A percentile compares a stretch with the other conserved stretches of the same genome.
phyloP scores from a whole-genome alignment of 2,113 vertebrate genomes.

The Chascanopsetta lugubris region DNA sequence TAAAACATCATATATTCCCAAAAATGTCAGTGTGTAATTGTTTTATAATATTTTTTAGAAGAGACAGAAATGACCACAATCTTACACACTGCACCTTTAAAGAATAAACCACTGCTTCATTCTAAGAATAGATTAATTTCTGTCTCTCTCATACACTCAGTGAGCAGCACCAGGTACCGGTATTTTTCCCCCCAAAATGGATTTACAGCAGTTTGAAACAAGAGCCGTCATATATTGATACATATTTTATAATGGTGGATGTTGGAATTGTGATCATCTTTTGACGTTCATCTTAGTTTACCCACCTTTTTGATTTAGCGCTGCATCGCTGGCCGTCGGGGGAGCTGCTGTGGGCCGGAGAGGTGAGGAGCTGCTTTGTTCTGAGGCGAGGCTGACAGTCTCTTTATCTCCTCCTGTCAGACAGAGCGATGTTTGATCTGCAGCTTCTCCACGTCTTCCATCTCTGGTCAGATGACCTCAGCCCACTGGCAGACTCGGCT shows the following conservation, averaged over 20 bases:
- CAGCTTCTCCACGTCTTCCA: slow-evolving; percentile 61
- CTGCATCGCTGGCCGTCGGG: slow-evolving; percentile 59
- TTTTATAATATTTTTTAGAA: not conserved
- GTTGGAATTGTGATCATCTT: slow-evolving; percentile 51
- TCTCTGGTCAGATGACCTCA: slow-evolving; percentile 75
- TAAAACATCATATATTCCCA: too few relatives aligned
- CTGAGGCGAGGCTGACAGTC: slow-evolving; percentile 69
- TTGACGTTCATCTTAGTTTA: slow-evolving; percentile 64
- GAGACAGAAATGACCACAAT: not conserved
- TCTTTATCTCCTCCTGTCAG: slow-evolving; percentile 80
- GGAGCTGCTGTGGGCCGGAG: slow-evolving; percentile 72
- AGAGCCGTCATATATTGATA: slow-evolving; percentile 25
- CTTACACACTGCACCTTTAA: too few relatives aligned
- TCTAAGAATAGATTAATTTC: not conserved
- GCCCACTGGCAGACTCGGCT: slow-evolving; percentile 31
- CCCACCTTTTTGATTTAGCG: slow-evolving; percentile 64
- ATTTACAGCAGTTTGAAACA: slow-evolving; percentile 10
- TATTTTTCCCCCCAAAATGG: slow-evolving; percentile 5
- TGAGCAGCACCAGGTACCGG: not conserved
- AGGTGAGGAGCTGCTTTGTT: slow-evolving; percentile 77
- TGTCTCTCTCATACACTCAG: not conserved
- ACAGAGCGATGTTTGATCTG: slow-evolving; percentile 78
- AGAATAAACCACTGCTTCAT: not conserved
- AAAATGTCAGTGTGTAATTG: too few relatives aligned
- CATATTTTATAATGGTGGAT: slow-evolving; percentile 40